Evolutionary conservation across 2,797 vertebrate species (phyloP).

Genomic region (Varecia variegata): DNA sequence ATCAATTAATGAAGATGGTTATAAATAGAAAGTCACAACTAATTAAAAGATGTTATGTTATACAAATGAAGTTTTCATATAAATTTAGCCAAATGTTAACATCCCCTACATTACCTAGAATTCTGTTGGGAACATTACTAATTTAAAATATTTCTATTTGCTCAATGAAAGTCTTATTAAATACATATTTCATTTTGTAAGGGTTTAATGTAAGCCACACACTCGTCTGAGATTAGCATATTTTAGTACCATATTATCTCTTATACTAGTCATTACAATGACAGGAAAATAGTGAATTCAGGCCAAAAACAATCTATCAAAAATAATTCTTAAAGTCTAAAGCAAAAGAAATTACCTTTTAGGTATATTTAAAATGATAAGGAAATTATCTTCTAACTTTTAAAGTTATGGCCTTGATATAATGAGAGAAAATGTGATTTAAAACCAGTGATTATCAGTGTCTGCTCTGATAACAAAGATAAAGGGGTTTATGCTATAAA

Average conservation of each 20-base stretch:
- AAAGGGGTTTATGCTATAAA: background rate
- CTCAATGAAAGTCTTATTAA: conserved; percentile 58
- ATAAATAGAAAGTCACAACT: conserved; percentile 28
- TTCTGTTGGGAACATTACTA: conserved; percentile 29
- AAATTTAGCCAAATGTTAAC: conserved; percentile 4
- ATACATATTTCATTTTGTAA: conserved; percentile 48
- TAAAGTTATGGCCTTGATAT: background rate
- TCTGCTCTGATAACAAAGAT: background rate
- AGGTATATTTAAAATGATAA: background rate
- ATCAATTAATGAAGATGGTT: conserved; percentile 15
- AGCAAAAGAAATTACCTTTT: background rate
- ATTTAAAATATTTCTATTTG: conserved; percentile 58
- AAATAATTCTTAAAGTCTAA: background rate
- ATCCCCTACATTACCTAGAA: background rate
- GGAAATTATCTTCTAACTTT: background rate
- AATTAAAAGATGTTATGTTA: conserved; percentile 9
- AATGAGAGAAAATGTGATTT: background rate
- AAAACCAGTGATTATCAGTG: background rate
- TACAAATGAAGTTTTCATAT: conserved; percentile 42
- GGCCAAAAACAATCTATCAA: background rate
- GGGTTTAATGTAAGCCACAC: background rate
- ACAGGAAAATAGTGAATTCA: conserved; percentile 3
- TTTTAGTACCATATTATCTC: conserved; percentile 25
- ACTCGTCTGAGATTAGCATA: background rate
- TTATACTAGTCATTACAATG: background rate